Evolutionary conservation across 2,797 vertebrate genomes (phyloP), one percentile per base, ranked within the genome.

Genomic region (Delichon dasypus): DNA sequence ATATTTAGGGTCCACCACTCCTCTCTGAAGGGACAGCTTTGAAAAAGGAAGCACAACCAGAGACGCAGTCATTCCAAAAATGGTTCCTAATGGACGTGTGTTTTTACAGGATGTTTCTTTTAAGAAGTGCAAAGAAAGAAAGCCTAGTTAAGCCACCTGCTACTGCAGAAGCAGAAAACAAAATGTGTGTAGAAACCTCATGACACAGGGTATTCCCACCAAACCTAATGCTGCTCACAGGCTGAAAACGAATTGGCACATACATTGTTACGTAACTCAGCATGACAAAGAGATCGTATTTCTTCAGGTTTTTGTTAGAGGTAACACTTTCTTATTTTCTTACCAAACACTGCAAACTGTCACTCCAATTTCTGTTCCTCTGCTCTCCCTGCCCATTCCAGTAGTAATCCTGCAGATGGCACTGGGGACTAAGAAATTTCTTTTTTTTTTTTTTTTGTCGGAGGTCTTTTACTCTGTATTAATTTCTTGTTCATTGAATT

Each of bases 361-460:
- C 84, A 61, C 42, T 30, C 75, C 44, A 3, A 80, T 51, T 83
- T 71, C 65, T 53, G 42, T 11, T 68, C 58, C 85, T 38, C 16
- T 16, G 25, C 25, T 42, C 58, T 51, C 25, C 10, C 40, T 66
- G 65, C 14, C 53, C 53, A 38, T 88, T 93, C 58, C 64, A 78
- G 64, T 1, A 15, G 42, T 16, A 88, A 86, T 44, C 85, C 95
- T 93, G 81, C n/a, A 95, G 94, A 75, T 95, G 91, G 95, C 96
- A 94, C 64, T 42, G 85, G 7, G 78, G 58, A 53, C 34, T 62
- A 81, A 88, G 21, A 57, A 58, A 70, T 18, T 44, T 42, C 27
- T 51, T 26, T 13, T 0, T 16, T 11, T 50, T 89, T 92, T n/a
- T 57, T 96, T 94, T 55, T 66, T 84, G 77, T 94, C 83, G 76